Evolutionary conservation across 2,888 invertebrate species (phyloP).

Genomic region (Agriopis marginaria): DNA sequence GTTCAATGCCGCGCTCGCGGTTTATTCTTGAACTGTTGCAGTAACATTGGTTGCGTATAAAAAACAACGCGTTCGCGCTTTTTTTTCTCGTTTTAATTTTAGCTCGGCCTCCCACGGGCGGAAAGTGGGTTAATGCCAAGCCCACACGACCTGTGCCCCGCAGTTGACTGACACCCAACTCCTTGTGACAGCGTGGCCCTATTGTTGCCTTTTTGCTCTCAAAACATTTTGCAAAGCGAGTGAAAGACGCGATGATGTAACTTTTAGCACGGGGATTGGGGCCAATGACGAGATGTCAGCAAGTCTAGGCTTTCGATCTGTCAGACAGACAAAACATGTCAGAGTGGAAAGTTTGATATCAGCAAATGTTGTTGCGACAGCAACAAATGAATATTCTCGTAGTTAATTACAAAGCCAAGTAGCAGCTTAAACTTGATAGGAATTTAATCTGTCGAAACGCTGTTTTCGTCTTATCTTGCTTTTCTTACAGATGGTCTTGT

Average conservation of each 20-base stretch:
- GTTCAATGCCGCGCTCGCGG: slow-evolving; percentile 41
- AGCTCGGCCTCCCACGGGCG: slow-evolving; percentile 80
- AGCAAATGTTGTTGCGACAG: slow-evolving; percentile 8
- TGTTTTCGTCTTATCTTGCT: background rate
- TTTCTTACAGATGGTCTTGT: background rate
- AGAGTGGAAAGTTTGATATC: slow-evolving; percentile 22
- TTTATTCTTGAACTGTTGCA: slow-evolving; percentile 72
- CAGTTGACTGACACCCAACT: slow-evolving; percentile 69
- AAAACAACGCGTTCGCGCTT: slow-evolving; percentile 66
- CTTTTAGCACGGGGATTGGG: slow-evolving; percentile 51
- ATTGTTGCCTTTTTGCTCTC: slow-evolving; percentile 57
- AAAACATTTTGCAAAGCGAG: slow-evolving; percentile 53
- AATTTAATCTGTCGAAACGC: background rate
- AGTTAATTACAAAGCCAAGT: slow-evolving; percentile 4
- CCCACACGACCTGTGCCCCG: slow-evolving; percentile 75
- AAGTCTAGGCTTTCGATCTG: slow-evolving; percentile 25
- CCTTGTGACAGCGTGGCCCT: slow-evolving; percentile 55
- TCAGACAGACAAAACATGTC: slow-evolving; percentile 2
- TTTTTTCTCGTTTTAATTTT: slow-evolving; percentile 75
- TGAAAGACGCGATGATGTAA: slow-evolving; percentile 56
- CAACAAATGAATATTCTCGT: slow-evolving; percentile 1
- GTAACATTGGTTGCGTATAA: slow-evolving; percentile 67
- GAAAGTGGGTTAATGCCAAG: slow-evolving; percentile 83
- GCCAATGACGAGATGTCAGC: slow-evolving; percentile 62
- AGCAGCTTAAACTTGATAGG: background rate